These are phyloP conservation scores for Empidonax traillii DNA, from an alignment of 2,113 vertebrate species.

Conservation along the genomic window DNA sequence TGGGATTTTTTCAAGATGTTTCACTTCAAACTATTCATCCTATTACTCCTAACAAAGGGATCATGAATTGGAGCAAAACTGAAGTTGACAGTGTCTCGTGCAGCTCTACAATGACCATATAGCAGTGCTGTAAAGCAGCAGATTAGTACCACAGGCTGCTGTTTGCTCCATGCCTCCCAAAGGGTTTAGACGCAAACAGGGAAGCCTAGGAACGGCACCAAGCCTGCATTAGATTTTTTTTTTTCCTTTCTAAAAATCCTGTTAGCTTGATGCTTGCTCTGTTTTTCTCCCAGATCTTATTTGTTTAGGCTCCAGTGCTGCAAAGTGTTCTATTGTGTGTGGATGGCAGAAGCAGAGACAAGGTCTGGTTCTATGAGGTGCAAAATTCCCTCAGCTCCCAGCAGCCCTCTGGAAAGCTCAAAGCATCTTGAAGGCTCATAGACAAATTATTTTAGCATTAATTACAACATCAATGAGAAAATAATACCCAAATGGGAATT, in stretches of 20 bases:
- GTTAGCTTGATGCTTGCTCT: background rate
- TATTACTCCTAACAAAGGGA: constrained; percentile 39
- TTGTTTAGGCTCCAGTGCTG: background rate
- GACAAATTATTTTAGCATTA: constrained; percentile 55
- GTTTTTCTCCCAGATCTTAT: background rate
- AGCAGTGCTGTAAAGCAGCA: constrained; percentile 30
- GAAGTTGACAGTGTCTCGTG: constrained; percentile 41
- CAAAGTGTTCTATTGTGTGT: background rate
- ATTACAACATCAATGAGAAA: constrained; percentile 59
- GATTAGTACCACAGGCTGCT: constrained; percentile 33
- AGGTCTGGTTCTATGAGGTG: background rate
- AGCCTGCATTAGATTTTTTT: background rate
- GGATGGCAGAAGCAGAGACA: background rate
- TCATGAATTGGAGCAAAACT: constrained; percentile 50
- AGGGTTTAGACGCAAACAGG: background rate
- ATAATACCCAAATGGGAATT: constrained; percentile 36
- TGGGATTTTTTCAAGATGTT: constrained; percentile 57
- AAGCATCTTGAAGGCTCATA: constrained; percentile 28
- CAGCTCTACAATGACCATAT: constrained; percentile 21
- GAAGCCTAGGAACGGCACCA: background rate
- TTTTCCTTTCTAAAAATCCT: background rate
- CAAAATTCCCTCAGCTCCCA: constrained; percentile 17
- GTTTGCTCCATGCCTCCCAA: constrained; percentile 23
- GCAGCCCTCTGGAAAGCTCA: constrained; percentile 18
- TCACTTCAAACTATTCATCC: constrained; percentile 51